Conservation (phyloP, 2,888 invertebrate species). For the Drosophila ustulata region DNA sequence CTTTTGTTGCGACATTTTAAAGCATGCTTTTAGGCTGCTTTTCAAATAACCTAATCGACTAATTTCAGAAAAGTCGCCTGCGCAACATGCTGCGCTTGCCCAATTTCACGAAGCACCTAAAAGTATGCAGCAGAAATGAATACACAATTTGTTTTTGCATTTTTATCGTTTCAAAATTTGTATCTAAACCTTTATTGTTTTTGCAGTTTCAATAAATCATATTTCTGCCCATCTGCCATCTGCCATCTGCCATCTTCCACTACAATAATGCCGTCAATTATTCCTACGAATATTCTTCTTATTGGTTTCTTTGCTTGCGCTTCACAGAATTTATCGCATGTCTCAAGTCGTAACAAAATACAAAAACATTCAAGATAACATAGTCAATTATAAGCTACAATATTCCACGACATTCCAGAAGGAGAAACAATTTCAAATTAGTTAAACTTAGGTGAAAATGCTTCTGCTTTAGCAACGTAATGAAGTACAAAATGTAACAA, state of each 20-base stretch:
- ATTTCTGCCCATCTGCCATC: slow-evolving; percentile 46
- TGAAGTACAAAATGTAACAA: slow-evolving; percentile 52
- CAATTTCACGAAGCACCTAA: not conserved
- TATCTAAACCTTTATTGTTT: slow-evolving; percentile 85
- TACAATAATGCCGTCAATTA: slow-evolving; percentile 25
- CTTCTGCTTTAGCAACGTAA: slow-evolving; percentile 24
- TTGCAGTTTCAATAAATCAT: slow-evolving; percentile 79
- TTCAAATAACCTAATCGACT: not conserved
- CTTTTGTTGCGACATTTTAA: not conserved
- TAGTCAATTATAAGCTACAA: not conserved
- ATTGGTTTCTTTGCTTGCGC: slow-evolving; percentile 43
- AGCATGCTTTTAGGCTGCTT: slow-evolving; percentile 1
- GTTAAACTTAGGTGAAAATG: slow-evolving; percentile 19
- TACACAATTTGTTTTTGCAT: slow-evolving; percentile 60
- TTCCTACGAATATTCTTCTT: slow-evolving; percentile 32
- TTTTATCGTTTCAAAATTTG: slow-evolving; percentile 85
- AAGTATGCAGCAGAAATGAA: slow-evolving; percentile 31
- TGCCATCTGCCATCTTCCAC: slow-evolving; percentile 28
- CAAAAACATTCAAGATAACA: not conserved
- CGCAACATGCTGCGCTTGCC: not conserved
- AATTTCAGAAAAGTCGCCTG: too few relatives aligned
- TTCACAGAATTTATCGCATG: slow-evolving; percentile 32
- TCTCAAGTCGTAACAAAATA: slow-evolving; percentile 14
- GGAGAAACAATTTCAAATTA: slow-evolving; percentile 5
- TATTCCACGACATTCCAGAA: not conserved